phyloP scores from a whole-genome alignment of 2,113 vertebrate species.

The Taxidea taxus region DNA sequence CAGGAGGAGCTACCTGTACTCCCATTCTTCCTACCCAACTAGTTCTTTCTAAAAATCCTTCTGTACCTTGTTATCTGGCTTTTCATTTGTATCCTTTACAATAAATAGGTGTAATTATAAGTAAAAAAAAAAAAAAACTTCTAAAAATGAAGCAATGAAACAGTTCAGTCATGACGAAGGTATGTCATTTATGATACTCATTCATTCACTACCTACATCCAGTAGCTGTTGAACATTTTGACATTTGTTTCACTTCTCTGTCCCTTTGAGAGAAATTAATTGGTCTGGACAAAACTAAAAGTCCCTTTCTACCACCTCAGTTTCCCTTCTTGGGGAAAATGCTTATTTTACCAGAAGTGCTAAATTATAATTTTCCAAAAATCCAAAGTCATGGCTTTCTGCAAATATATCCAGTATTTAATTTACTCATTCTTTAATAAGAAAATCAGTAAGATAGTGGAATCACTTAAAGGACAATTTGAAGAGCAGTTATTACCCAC shows the following conservation, averaged over 20 bases:
- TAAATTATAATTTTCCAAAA: slow-evolving; percentile 17
- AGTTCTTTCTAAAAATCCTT: neutral
- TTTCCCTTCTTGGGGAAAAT: neutral
- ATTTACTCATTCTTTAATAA: neutral
- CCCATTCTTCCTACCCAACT: neutral
- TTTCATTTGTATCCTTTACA: neutral
- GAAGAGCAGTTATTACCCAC: neutral
- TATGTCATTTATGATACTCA: neutral
- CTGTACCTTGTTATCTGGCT: neutral
- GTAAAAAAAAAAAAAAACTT: neutral
- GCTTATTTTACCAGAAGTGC: neutral
- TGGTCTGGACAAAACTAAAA: neutral
- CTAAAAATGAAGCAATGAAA: neutral
- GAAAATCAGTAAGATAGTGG: neutral
- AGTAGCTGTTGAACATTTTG: neutral
- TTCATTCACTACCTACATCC: neutral
- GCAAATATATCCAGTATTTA: neutral
- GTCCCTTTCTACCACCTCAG: neutral
- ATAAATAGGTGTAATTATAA: neutral
- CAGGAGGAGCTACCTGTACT: neutral
- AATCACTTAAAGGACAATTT: neutral
- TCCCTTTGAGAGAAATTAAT: slow-evolving; percentile 8
- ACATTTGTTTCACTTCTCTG: neutral
- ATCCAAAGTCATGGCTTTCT: neutral
- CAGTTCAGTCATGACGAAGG: neutral